phyloP scores from a whole-genome alignment of 2,797 vertebrate genomes.

The Sciurus carolinensis region DNA sequence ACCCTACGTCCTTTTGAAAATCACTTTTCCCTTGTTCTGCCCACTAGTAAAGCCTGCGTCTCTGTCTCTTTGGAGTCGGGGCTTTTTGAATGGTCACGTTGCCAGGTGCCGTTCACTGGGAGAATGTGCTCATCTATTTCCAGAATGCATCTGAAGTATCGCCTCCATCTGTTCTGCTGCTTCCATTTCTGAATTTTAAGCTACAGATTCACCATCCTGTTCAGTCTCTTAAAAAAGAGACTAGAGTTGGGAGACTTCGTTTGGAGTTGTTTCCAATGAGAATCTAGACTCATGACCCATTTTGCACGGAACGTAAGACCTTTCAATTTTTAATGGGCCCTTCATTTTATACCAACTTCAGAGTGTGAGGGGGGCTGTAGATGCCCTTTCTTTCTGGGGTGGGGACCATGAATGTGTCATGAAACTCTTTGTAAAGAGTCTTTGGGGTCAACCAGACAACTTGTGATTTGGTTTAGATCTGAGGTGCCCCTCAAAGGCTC shows the following conservation, averaged over 20 bases:
- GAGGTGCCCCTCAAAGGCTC: no score
- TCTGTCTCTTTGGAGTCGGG: background rate
- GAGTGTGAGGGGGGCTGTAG: background rate
- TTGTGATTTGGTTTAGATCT: background rate
- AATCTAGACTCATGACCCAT: background rate
- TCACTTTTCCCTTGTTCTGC: background rate
- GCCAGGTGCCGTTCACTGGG: constrained; percentile 33
- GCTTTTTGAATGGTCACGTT: background rate
- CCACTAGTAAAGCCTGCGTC: background rate
- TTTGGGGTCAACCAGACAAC: background rate
- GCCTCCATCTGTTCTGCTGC: constrained; percentile 23
- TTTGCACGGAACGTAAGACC: background rate
- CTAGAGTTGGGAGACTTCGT: background rate
- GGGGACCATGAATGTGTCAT: no score
- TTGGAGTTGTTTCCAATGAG: background rate
- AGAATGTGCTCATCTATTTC: constrained; percentile 37
- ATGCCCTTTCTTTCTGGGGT: background rate
- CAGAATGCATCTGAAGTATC: background rate
- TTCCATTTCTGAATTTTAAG: constrained; percentile 64
- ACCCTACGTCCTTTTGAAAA: background rate
- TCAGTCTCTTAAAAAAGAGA: constrained; percentile 1
- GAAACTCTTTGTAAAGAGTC: background rate
- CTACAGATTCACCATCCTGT: background rate
- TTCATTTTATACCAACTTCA: constrained; percentile 21
- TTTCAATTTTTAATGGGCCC: background rate